Conservation (phyloP, 2,888 invertebrate genomes). For the Drosophila pegasa region DNA sequence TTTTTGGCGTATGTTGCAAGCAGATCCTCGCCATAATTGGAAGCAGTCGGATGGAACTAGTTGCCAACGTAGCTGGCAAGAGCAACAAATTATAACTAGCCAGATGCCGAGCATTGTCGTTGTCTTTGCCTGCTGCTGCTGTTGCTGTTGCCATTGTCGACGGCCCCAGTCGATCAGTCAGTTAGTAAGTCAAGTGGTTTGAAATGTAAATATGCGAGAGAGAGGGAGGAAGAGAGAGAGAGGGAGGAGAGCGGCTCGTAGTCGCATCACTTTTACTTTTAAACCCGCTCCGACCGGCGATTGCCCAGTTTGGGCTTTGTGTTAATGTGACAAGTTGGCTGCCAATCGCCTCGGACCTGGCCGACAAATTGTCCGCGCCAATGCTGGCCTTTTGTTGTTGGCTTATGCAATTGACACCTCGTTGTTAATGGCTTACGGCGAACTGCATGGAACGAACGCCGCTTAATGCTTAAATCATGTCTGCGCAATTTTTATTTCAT, state of each 20-base stretch:
- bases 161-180: slow-evolving; percentile 73
- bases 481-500: slow-evolving; percentile 32
- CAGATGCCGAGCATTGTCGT: slow-evolving; percentile 30
- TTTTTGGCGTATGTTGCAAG: slow-evolving; percentile 76
- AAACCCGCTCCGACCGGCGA: slow-evolving; percentile 27
- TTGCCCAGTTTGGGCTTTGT: slow-evolving; percentile 70
- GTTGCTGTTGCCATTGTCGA: slow-evolving; percentile 25
- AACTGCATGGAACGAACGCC: slow-evolving; percentile 29
- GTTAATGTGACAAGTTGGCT: slow-evolving; percentile 75
- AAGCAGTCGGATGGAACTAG: slow-evolving; percentile 82
- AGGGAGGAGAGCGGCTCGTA: slow-evolving; percentile 9
- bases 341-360: slow-evolving; percentile 49
- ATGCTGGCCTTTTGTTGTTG: slow-evolving; percentile 50
- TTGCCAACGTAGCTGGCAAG: slow-evolving; percentile 36
- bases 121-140: slow-evolving; percentile 23
- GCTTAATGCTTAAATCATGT: slow-evolving; percentile 69
- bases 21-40: slow-evolving; percentile 82
- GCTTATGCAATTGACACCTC: slow-evolving; percentile 74
- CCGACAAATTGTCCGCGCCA: slow-evolving; percentile 51
- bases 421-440: slow-evolving; percentile 64
- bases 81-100: slow-evolving; percentile 69
- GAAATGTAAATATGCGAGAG: slow-evolving; percentile 73
- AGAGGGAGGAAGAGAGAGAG: background rate
- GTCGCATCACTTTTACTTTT: slow-evolving; percentile 75
- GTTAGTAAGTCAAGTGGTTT: slow-evolving; percentile 73